A percentile compares a stretch with the other conserved stretches of the same genome.
These are phyloP conservation scores for Plebejus argus DNA, from an alignment of 2,888 invertebrate species.

Conservation along the genomic window DNA sequence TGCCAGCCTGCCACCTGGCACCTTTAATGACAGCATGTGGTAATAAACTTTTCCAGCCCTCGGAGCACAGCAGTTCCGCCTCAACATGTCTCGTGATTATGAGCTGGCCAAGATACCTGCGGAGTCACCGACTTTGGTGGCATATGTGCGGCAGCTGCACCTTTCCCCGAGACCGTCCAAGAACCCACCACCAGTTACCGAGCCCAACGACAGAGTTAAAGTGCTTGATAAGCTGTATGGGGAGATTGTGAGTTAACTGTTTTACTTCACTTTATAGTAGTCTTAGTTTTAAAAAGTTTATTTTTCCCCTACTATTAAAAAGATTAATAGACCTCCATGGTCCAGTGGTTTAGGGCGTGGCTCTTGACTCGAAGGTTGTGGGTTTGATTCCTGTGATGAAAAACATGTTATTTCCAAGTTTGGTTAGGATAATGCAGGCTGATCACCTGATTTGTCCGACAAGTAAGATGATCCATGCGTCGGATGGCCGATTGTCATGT, in stretches of 20 bases:
- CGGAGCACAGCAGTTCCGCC: conserved; percentile 88
- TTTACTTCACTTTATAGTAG: background rate
- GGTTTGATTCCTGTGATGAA: no score
- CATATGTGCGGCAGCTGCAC: conserved; percentile 87
- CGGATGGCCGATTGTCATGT: no score
- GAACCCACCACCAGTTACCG: conserved; percentile 55
- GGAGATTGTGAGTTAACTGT: conserved; percentile 55
- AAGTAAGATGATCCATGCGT: no score
- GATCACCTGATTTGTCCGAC: no score
- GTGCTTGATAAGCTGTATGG: conserved; percentile 56
- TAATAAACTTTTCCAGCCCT: conserved; percentile 74
- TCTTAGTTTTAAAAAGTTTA: background rate
- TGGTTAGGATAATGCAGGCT: no score
- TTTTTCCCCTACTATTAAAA: no score
- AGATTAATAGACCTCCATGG: no score
- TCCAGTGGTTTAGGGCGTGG: no score
- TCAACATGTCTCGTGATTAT: conserved; percentile 90
- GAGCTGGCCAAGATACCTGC: conserved; percentile 87
- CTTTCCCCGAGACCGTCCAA: conserved; percentile 69
- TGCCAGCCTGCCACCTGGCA: no score
- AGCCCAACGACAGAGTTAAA: conserved; percentile 68
- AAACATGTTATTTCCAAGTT: no score
- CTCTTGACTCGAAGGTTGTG: no score
- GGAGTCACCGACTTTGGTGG: conserved; percentile 87
- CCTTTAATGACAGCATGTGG: no score